Evolutionary conservation across 2,113 vertebrate genomes (phyloP).

Genomic region (Anthoscopus minutus): DNA sequence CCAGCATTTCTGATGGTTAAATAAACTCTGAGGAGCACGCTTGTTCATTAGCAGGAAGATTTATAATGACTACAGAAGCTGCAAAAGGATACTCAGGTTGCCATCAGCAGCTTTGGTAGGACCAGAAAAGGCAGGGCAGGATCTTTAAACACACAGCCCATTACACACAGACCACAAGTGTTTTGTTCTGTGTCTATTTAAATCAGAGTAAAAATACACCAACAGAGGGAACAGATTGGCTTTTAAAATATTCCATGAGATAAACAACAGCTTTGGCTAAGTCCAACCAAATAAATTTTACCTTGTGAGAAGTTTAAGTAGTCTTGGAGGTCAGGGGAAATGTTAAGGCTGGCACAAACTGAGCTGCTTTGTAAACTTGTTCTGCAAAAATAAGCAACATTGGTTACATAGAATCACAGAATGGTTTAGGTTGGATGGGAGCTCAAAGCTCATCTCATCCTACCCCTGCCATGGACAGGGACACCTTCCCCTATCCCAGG

Average conservation of each 20-base stretch:
- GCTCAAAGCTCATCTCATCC: accelerated
- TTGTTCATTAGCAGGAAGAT: not conserved
- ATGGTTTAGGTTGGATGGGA: too few species aligned
- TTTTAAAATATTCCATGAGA: not conserved
- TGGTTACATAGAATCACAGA: not conserved
- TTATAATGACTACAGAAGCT: not conserved
- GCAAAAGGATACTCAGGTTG: not conserved
- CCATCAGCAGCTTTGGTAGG: not conserved
- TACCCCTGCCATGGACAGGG: not conserved
- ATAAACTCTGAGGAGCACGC: not conserved
- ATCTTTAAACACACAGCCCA: not conserved
- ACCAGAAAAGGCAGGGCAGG: not conserved
- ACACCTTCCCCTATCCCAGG: not conserved
- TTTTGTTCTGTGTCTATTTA: not conserved
- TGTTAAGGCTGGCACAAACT: not conserved
- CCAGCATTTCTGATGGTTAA: not conserved
- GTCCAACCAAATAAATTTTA: not conserved
- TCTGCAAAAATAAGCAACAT: not conserved
- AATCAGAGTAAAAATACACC: not conserved
- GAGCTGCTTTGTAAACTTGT: not conserved
- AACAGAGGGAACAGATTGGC: not conserved
- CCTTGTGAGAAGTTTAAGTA: not conserved
- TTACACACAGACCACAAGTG: not conserved
- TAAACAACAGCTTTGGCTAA: not conserved
- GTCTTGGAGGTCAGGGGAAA: not conserved